Percentiles rank a stretch among this genome's conserved stretches.
Conservation (phyloP, 2,113 vertebrate genomes). For the Coryphaenoides rupestris region DNA sequence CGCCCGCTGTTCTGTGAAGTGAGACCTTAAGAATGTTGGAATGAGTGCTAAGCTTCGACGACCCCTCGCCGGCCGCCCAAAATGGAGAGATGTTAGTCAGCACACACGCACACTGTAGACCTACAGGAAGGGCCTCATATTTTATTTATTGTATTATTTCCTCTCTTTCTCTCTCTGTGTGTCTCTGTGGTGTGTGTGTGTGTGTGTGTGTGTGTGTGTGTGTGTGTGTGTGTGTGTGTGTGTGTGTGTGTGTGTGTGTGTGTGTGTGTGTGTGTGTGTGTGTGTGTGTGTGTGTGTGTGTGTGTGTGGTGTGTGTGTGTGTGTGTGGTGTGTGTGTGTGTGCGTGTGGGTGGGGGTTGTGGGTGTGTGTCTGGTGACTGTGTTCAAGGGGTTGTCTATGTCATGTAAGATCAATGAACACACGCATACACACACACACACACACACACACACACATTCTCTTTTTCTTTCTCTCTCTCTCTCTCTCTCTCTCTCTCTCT, state of each 20-base stretch:
- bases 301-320: constrained; percentile 31
- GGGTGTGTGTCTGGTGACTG: constrained; percentile 39
- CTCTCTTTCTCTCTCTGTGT: too few species aligned
- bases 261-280: constrained; percentile 39
- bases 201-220: constrained; percentile 46
- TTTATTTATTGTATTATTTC: too few species aligned
- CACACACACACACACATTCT: too few species aligned
- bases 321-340: constrained; percentile 33
- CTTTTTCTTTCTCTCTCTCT: too few species aligned
- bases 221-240: constrained; percentile 26
- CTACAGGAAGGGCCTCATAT: too few species aligned
- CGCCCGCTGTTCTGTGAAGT: constrained; percentile 34
- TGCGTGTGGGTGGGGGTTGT: constrained; percentile 40
- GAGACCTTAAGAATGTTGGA: constrained; percentile 29
- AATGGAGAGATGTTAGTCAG: too few species aligned
- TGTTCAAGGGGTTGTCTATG: constrained; percentile 26
- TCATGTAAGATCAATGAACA: constrained; percentile 19
- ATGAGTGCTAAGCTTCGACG: constrained; percentile 9
- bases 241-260: constrained; percentile 34
- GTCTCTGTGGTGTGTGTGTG: too few species aligned
- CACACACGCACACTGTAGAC: neutral
- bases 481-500: too few species aligned
- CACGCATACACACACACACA: too few species aligned
- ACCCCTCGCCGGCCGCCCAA: too few species aligned
- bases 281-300: constrained; percentile 17